Base-by-base conservation (phyloP, 2,113 vertebrate species). In the Phylloscopus whistleri region DNA sequence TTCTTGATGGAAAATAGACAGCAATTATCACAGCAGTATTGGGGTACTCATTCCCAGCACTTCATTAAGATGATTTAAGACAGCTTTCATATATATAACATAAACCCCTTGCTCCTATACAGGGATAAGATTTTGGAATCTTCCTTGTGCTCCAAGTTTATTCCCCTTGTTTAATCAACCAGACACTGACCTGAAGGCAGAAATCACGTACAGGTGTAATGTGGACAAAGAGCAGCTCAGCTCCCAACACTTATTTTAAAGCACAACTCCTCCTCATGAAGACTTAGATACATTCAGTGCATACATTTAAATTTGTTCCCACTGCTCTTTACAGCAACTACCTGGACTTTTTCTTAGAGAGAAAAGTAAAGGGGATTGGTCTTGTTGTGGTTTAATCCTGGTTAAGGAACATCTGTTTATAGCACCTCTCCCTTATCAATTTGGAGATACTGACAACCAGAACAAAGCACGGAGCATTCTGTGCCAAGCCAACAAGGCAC, bases 1-100 rank as follows among this genome's bases (percentile, higher is more conserved):
- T 7, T 59, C 48, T 26, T 55, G 28, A 63, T 12, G 53, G 41
- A 55, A 75, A 76, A 48, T 0, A 8, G 37, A 51, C 16, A 46
- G 39, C 1, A 2, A 43, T 41, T 37, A 49, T 26, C 63, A 39
- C 6, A 2, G 35, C 31, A 39, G 0, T 31, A 60, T 0, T 28
- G 33, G 24, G 43, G 31, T 53, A 48, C 44, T 68, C 27, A 8
- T 33, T 78, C 55, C 73, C 62, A 87, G 17, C 31, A 35, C n/a
- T 52, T 49, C n/a, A 19, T 16, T n/a, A 31, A 18, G 52, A 35
- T 51, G 33, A 74, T 51, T 62, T 58, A 62, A 70, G 55, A 33
- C 21, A 81, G 9, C 20, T 88, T 77, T 79, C 20, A 35, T 1
- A 63, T 3, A 2, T 1, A 8, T 8, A 74, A 43, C 4, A 56